Evolutionary conservation across 2,797 vertebrate species (phyloP).

Genomic region (Lacerta agilis): DNA sequence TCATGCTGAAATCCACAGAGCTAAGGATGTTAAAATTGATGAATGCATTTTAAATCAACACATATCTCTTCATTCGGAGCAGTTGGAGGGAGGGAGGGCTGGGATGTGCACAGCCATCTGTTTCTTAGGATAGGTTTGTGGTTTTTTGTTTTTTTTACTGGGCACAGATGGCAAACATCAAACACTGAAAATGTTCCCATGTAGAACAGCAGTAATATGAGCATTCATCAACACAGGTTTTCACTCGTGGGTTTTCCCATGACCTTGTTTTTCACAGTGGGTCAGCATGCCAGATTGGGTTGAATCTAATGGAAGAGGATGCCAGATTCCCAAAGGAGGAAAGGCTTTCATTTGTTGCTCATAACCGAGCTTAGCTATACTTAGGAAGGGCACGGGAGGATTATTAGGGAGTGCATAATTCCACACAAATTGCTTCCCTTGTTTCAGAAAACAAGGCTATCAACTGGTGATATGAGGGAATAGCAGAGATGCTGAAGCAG

Average conservation of each 20-base stretch:
- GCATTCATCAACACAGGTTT: constrained; percentile 37
- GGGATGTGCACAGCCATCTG: constrained; percentile 48
- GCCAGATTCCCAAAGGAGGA: neutral
- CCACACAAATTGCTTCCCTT: neutral
- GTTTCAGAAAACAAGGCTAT: neutral
- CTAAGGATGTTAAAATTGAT: constrained; percentile 6
- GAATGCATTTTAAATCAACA: constrained; percentile 31
- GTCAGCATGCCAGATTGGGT: constrained; percentile 28
- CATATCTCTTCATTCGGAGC: neutral
- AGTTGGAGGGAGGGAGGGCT: constrained; percentile 22
- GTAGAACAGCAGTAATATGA: constrained; percentile 25
- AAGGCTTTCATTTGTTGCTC: neutral
- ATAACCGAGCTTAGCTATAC: neutral
- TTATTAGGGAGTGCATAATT: neutral
- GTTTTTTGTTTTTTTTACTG: constrained; percentile 32
- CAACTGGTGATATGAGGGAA: neutral
- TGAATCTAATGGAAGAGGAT: neutral
- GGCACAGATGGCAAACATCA: constrained; percentile 57
- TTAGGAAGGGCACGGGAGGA: neutral
- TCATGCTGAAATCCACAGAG: constrained; percentile 38
- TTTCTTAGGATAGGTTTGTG: constrained; percentile 14
- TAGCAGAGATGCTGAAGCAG: neutral
- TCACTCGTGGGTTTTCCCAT: constrained; percentile 42
- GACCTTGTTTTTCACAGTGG: constrained; percentile 48
- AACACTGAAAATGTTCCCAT: constrained; percentile 32